Conservation (phyloP, 2,888 invertebrate genomes). For the Cabera pusaria region DNA sequence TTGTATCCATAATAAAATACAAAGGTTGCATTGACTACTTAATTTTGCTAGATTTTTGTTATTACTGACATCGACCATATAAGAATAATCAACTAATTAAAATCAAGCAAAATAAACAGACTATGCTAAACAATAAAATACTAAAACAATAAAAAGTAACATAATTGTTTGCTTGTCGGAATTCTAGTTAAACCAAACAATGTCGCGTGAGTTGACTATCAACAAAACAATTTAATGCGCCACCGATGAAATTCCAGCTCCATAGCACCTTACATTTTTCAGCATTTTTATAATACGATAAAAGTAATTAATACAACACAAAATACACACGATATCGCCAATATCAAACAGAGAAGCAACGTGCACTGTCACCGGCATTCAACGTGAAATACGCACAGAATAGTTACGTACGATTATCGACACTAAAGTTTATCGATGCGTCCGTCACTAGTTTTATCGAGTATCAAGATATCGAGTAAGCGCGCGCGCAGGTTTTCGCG, state of each 20-base stretch:
- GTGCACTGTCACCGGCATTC: constrained; percentile 23
- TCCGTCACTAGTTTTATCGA: constrained; percentile 23
- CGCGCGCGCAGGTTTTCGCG: constrained; percentile 67
- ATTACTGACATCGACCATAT: too few species aligned
- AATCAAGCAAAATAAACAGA: too few species aligned
- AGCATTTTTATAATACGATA: too few species aligned
- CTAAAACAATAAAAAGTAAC: constrained; percentile 2
- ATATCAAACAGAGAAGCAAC: constrained; percentile 20
- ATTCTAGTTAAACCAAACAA: constrained; percentile 10
- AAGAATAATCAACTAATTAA: too few species aligned
- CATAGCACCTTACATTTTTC: not conserved
- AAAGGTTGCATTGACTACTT: too few species aligned
- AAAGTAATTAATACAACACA: not conserved
- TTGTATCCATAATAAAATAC: too few species aligned
- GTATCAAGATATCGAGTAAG: constrained; percentile 24
- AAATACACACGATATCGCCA: constrained; percentile 17
- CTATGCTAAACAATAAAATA: too few species aligned
- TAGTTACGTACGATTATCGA: constrained; percentile 22
- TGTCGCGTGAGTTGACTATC: constrained; percentile 9
- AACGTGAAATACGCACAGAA: constrained; percentile 17
- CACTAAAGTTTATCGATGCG: constrained; percentile 22
- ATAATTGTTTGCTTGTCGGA: constrained; percentile 4
- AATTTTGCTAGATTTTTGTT: too few species aligned
- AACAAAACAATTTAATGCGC: constrained; percentile 10
- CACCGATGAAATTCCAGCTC: constrained; percentile 6